Percentiles rank a stretch among this genome's conserved stretches.
phyloP scores from a whole-genome alignment of 2,888 invertebrate genomes.

The Achlya flavicornis region DNA sequence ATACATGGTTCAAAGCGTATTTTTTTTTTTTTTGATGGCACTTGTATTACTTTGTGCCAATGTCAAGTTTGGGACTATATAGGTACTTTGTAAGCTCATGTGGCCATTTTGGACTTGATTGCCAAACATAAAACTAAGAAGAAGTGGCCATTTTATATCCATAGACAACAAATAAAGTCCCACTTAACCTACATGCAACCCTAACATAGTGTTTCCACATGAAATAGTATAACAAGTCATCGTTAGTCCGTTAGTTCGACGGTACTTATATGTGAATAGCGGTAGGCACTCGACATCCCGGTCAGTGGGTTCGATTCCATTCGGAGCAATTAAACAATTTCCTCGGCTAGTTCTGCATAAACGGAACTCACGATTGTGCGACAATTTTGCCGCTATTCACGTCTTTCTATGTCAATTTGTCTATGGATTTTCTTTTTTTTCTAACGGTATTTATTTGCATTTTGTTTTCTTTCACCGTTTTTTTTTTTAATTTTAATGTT shows the following conservation, averaged over 20 bases:
- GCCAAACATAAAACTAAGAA: no score
- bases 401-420: not conserved
- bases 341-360: conserved; percentile 25
- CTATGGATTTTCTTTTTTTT: no score
- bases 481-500: no score
- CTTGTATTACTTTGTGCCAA: no score
- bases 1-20: no score
- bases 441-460: no score
- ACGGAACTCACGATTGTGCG: not conserved
- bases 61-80: no score
- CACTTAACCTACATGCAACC: conserved; percentile 14
- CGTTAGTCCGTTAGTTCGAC: conserved; percentile 40
- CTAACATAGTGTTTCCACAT: conserved; percentile 12
- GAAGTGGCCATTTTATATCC: no score
- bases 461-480: no score
- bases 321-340: conserved; percentile 52
- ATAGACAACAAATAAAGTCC: not conserved
- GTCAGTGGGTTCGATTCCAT: conserved; percentile 57
- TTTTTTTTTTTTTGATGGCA: no score
- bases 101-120: no score
- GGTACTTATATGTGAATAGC: conserved; percentile 32
- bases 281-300: conserved; percentile 40
- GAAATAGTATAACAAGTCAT: conserved; percentile 38
- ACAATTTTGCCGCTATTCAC: not conserved
- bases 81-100: no score